Evolutionary conservation across 1,140 invertebrate genomes (phyloP).

Genomic region (Acromyrmex charruanus): DNA sequence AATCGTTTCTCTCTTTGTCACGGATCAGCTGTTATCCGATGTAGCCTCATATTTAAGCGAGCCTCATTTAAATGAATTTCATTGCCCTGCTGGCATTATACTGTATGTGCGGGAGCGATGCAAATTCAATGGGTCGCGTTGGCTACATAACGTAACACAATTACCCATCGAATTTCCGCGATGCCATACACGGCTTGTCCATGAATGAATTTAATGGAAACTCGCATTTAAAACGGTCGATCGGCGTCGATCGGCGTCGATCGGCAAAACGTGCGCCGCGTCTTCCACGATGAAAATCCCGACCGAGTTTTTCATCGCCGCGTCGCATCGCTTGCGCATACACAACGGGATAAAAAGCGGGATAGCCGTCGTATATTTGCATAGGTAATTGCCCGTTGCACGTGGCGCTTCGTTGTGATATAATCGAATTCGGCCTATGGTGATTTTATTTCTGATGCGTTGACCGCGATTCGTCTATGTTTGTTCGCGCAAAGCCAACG

Average conservation of each 20-base stretch:
- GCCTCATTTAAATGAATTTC: slow-evolving; percentile 60
- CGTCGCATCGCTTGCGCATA: slow-evolving; percentile 42
- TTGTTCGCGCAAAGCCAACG: slow-evolving; percentile 9
- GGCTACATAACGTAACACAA: slow-evolving; percentile 59
- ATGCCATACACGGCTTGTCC: slow-evolving; percentile 41
- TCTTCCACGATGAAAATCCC: slow-evolving; percentile 63
- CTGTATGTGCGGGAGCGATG: not conserved
- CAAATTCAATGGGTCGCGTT: slow-evolving; percentile 33
- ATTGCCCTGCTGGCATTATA: slow-evolving; percentile 2
- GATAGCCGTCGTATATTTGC: slow-evolving; percentile 66
- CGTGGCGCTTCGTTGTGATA: slow-evolving; percentile 63
- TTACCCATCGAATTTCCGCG: slow-evolving; percentile 65
- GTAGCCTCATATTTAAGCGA: slow-evolving; percentile 23
- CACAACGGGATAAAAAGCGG: slow-evolving; percentile 66
- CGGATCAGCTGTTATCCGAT: slow-evolving; percentile 15
- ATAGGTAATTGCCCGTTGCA: slow-evolving; percentile 74
- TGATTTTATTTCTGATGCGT: slow-evolving; percentile 74
- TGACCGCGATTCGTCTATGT: slow-evolving; percentile 65
- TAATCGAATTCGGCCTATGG: slow-evolving; percentile 70
- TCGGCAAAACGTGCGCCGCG: slow-evolving; percentile 33
- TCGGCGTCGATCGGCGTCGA: slow-evolving; percentile 42
- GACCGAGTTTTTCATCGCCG: slow-evolving; percentile 51
- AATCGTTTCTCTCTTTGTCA: slow-evolving; percentile 23
- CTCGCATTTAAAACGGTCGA: slow-evolving; percentile 7
- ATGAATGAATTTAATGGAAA: slow-evolving; percentile 60